A percentile compares a stretch with the other conserved stretches of the same genome.
Evolutionary conservation across 2,888 invertebrate species (phyloP).

Genomic region (Acrobasis suavella): DNA sequence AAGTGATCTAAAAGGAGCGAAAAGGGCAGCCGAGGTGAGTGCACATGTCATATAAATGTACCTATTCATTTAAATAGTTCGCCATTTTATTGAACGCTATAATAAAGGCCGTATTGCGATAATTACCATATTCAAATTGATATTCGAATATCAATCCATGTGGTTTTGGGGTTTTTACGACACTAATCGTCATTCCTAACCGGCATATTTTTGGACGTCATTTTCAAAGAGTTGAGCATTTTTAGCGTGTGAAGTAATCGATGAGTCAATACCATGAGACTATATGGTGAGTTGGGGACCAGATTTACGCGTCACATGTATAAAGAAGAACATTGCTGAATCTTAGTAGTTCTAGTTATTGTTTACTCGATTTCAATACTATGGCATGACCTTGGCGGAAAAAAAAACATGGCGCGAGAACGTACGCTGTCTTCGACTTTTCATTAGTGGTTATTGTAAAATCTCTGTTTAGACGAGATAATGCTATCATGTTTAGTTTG

Average conservation of each 20-base stretch:
- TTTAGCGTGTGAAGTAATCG: constrained; percentile 66
- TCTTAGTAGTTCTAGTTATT: constrained; percentile 64
- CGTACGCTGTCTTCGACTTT: constrained; percentile 61
- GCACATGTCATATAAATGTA: constrained; percentile 75
- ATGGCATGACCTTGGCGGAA: constrained; percentile 77
- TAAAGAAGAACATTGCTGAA: constrained; percentile 35
- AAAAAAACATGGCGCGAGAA: constrained; percentile 81
- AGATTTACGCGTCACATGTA: constrained; percentile 32
- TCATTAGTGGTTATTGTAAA: constrained; percentile 45
- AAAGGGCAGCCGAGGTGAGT: constrained; percentile 94
- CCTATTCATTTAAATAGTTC: constrained; percentile 70
- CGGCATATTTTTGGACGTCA: constrained; percentile 77
- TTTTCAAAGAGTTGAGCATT: constrained; percentile 54
- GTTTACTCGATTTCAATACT: constrained; percentile 77
- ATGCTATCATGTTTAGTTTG: constrained; percentile 32
- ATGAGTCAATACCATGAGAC: constrained; percentile 59
- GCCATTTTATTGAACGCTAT: constrained; percentile 79
- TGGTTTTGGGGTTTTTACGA: constrained; percentile 43
- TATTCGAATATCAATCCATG: constrained; percentile 47
- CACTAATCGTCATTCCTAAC: constrained; percentile 41
- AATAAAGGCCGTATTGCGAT: constrained; percentile 46
- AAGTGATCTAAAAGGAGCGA: constrained; percentile 92
- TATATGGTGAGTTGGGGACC: constrained; percentile 33
- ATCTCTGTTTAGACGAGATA: constrained; percentile 36
- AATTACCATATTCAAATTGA: constrained; percentile 36